phyloP scores from a whole-genome alignment of 2,797 vertebrate genomes.

The Pangasius krempfi region DNA sequence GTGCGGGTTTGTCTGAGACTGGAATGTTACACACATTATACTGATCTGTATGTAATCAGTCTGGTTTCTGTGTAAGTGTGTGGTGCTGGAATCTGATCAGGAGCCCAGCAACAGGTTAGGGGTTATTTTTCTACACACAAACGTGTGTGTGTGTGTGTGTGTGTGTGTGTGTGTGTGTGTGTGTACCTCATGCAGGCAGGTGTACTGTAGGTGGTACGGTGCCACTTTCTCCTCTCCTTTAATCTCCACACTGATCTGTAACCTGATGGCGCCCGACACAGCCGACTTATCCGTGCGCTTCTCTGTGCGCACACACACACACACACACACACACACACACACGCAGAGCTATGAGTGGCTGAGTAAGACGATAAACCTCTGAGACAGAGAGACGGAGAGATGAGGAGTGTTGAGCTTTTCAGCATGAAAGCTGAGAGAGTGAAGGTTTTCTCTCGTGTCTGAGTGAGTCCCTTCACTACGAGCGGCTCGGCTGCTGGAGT shows the following conservation, averaged over 20 bases:
- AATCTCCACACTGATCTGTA: slow-evolving; percentile 95
- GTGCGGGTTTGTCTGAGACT: not conserved
- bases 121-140: not conserved
- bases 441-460: not conserved
- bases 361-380: not conserved
- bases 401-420: not conserved
- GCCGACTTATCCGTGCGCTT: slow-evolving; percentile 97
- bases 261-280: slow-evolving; percentile 91
- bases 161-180: slow-evolving; percentile 18
- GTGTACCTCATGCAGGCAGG: slow-evolving; percentile 92
- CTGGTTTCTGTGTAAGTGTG: not conserved
- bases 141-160: slow-evolving; percentile 61
- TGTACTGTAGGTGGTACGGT: slow-evolving; percentile 93
- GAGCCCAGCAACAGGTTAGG: not conserved
- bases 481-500: not conserved
- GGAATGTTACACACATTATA: not conserved
- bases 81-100: not conserved
- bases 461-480: not conserved
- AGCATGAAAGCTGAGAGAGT: not conserved
- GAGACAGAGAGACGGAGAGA: not conserved
- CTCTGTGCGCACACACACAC: slow-evolving; percentile 72
- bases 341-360: not conserved
- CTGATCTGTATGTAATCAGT: not conserved
- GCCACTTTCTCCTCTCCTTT: slow-evolving; percentile 98
- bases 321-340: slow-evolving; percentile 9